Base-by-base conservation (phyloP, 2,888 invertebrate species). In the Unio delphinus region DNA sequence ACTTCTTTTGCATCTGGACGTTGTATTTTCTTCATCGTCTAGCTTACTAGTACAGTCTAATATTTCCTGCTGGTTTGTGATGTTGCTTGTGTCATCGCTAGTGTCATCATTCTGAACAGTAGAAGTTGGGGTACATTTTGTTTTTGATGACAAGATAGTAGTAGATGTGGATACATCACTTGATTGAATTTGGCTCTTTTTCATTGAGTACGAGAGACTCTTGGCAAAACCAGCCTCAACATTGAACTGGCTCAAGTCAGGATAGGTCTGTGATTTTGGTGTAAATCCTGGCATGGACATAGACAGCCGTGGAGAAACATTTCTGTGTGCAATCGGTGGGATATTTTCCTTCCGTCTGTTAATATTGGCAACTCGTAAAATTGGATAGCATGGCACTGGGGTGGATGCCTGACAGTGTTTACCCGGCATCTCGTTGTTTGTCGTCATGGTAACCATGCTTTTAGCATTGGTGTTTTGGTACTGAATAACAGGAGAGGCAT, bases 401-500 rank as follows among this genome's bases (percentile, higher is more conserved):
- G 73, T 77, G 17, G 74, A 71, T 56, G 74, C 71, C 56, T 65
- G 34, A 30, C 30, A 20, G 17, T 23, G 23, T 61, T 65, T 55
- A 61, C 54, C 20, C 18, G 55, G n/a, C 58, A 55, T 28, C 64
- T 56, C 54, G 30, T 64, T 55, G 57, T 61, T 61, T 45, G 30
- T 55, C 17, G 62, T 55, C 26, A 15, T 8, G n/a, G 54, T 55
- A 30, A n/a, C 34, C 3, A 3, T 61, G 18, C 54, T 7, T 26
- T 58, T 66, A 6, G 56, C 30, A 7, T n/a, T 30, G 23, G 45
- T 34, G 54, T 58, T 68, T 57, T 74, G 74, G 61, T 69, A 70
- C 28, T 73, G 67, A n/a, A 78, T 72, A 23, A 79, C 72, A 8
- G 81, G 80, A 11, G 81, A 81, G 60, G 73, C 74, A 30, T 72